Conservation (phyloP, 2,797 vertebrate genomes). For the Mormyrops boulengeri region DNA sequence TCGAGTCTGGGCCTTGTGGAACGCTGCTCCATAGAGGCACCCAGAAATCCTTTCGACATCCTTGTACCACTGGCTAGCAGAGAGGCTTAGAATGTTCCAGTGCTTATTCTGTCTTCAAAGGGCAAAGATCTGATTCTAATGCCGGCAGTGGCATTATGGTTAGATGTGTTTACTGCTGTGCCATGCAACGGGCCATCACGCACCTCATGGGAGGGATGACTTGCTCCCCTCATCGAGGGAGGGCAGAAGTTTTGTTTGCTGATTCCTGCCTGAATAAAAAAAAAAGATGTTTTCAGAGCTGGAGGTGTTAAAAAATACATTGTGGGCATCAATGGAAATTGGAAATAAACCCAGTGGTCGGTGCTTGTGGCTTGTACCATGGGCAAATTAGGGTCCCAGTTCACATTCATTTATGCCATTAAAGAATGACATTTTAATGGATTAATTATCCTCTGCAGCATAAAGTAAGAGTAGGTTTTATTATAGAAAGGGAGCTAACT, state of each 20-base stretch:
- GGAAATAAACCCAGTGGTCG: not conserved
- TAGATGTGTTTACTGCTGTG: not conserved
- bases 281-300: not conserved
- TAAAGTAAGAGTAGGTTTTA: conserved; percentile 24
- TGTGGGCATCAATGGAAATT: not conserved
- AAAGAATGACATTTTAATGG: conserved; percentile 31
- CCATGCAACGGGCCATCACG: not conserved
- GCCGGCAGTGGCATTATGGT: not conserved
- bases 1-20: not conserved
- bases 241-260: not conserved
- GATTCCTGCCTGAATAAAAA: not conserved
- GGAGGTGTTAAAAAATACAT: not conserved
- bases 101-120: not conserved
- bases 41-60: not conserved
- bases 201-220: not conserved
- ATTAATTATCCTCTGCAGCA: conserved; percentile 30
- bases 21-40: not conserved
- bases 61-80: not conserved
- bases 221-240: not conserved
- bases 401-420: conserved; percentile 18
- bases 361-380: not conserved
- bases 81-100: not conserved
- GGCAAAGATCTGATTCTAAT: not conserved
- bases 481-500: conserved; percentile 20
- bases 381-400: conserved; percentile 13